A percentile compares a stretch with the other conserved stretches of the same genome.
Evolutionary conservation across 1,140 invertebrate species (phyloP).

Genomic region (Drosophila mayri): DNA sequence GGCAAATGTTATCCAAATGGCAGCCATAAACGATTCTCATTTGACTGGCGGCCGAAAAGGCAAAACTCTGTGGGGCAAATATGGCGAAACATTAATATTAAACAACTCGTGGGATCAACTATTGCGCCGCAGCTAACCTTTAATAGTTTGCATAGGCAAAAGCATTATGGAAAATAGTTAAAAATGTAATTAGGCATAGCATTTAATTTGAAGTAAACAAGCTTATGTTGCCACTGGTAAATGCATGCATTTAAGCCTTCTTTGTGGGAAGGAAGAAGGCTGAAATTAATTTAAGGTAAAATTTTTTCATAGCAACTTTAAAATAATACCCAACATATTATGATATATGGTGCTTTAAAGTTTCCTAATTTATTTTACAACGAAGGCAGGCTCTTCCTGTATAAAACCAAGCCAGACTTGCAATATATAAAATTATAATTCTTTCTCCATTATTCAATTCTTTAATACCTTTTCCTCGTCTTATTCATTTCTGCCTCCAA

Average conservation of each 20-base stretch:
- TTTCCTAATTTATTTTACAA: too few species aligned
- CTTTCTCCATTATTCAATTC: neutral
- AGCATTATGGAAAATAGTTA: constrained; percentile 12
- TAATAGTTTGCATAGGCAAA: constrained; percentile 14
- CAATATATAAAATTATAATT: too few species aligned
- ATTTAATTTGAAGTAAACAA: neutral
- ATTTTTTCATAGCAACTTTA: too few species aligned
- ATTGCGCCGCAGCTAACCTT: constrained; percentile 15
- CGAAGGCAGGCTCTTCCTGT: too few species aligned
- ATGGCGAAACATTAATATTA: constrained; percentile 29
- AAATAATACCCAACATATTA: too few species aligned
- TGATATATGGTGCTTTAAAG: too few species aligned
- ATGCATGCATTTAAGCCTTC: neutral
- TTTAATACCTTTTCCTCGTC: neutral
- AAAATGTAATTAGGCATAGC: neutral
- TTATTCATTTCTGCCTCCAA: neutral
- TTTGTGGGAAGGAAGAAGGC: neutral
- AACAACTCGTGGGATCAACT: constrained; percentile 23
- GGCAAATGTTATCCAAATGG: constrained; percentile 52
- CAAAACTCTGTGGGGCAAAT: constrained; percentile 25
- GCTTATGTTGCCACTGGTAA: neutral
- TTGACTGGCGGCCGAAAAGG: constrained; percentile 44
- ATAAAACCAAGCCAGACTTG: too few species aligned
- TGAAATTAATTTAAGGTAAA: neutral
- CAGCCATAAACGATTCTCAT: constrained; percentile 68